Percentiles rank a stretch among this genome's conserved stretches.
Conservation (phyloP, 2,888 invertebrate genomes). For the Oscheius myriophilus region DNA sequence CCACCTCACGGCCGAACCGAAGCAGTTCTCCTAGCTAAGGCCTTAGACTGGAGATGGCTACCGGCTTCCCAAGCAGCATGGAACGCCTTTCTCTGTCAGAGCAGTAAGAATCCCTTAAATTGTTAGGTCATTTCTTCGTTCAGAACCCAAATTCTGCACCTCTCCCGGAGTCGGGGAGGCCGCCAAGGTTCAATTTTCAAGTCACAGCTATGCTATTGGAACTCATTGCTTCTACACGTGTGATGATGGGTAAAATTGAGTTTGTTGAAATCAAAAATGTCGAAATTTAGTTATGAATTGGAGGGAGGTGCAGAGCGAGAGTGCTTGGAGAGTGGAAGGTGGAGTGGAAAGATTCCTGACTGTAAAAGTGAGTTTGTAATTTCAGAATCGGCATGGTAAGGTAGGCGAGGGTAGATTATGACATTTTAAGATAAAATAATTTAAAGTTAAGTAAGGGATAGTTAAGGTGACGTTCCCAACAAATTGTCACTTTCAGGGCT, state of each 20-base stretch:
- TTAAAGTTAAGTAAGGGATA: no score
- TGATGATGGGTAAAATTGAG: constrained; percentile 52
- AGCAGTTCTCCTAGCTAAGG: constrained; percentile 49
- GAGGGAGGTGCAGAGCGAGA: constrained; percentile 41
- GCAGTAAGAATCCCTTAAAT: constrained; percentile 37
- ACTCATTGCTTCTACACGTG: constrained; percentile 63
- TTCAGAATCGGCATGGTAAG: no score
- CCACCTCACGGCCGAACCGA: constrained; percentile 42
- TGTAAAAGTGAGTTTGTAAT: constrained; percentile 45
- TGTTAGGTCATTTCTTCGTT: not conserved
- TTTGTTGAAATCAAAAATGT: not conserved
- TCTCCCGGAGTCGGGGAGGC: constrained; percentile 62
- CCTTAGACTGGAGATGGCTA: constrained; percentile 61
- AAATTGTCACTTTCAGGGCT: constrained; percentile 31
- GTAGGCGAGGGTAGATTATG: no score
- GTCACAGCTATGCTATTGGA: constrained; percentile 62
- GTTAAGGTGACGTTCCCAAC: no score
- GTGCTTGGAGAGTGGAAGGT: constrained; percentile 55
- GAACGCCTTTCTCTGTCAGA: constrained; percentile 61
- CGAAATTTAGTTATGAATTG: constrained; percentile 24
- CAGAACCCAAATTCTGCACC: constrained; percentile 64
- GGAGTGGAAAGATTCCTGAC: constrained; percentile 59
- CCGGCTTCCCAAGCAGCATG: constrained; percentile 60
- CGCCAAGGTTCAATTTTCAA: constrained; percentile 59
- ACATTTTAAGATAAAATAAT: no score